A percentile compares a stretch with the other conserved stretches of the same genome.
Conservation (phyloP, 2,797 vertebrate species). For the Taeniopygia guttata region DNA sequence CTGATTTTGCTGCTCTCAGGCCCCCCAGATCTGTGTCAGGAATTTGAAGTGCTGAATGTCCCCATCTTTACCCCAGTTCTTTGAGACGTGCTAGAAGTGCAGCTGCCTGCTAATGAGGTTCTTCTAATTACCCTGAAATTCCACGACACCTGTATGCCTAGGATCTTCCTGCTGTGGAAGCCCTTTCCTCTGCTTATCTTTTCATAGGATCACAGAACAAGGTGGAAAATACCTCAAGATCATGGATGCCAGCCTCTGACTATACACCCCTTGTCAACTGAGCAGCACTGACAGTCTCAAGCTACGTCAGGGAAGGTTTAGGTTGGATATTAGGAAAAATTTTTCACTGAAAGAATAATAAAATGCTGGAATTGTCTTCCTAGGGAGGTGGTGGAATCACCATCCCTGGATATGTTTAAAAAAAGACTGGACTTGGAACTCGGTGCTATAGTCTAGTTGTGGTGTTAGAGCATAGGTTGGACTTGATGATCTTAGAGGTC, state of each 20-base stretch:
- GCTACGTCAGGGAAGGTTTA: too few relatives aligned
- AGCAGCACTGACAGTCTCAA: too few relatives aligned
- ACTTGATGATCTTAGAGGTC: too few relatives aligned
- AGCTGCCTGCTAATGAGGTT: not conserved
- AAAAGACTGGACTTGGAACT: too few relatives aligned
- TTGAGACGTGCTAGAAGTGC: not conserved
- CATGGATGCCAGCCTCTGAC: not conserved
- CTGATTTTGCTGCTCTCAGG: not conserved
- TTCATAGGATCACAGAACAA: not conserved
- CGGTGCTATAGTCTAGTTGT: too few relatives aligned
- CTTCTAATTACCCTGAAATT: not conserved
- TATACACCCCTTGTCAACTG: not conserved
- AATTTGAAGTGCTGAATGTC: not conserved
- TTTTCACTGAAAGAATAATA: too few relatives aligned
- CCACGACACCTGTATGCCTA: not conserved
- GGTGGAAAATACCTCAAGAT: not conserved
- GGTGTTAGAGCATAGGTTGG: too few relatives aligned
- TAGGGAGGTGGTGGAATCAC: too few relatives aligned
- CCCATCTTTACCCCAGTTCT: not conserved
- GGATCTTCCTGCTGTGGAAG: not conserved
- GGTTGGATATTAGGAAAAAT: too few relatives aligned
- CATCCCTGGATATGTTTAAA: too few relatives aligned
- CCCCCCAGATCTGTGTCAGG: not conserved
- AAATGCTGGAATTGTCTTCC: too few relatives aligned
- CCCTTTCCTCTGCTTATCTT: not conserved